Percentiles rank a stretch among this genome's conserved stretches.
Conservation (phyloP, 2,797 vertebrate species). For the Myotis findleyi region DNA sequence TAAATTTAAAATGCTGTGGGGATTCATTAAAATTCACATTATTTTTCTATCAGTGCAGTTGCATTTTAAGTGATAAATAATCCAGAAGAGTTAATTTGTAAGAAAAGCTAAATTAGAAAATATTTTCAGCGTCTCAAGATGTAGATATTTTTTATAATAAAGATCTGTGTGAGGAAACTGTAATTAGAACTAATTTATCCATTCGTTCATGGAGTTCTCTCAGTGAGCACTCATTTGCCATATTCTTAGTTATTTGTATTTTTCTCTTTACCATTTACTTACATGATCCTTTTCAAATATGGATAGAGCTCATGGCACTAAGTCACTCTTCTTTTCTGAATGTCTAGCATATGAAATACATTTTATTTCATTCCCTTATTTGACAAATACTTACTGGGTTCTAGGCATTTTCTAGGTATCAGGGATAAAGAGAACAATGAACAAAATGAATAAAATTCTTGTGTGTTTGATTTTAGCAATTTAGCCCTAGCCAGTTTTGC, state of each 20-base stretch:
- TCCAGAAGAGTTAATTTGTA: constrained; percentile 53
- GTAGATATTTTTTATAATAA: constrained; percentile 59
- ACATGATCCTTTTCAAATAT: constrained; percentile 36
- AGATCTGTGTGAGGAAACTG: constrained; percentile 14
- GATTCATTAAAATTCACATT: constrained; percentile 73
- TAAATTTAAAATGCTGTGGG: constrained; percentile 40
- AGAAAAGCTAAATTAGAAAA: constrained; percentile 68
- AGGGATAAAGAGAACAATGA: not conserved
- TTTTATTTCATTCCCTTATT: constrained; percentile 29
- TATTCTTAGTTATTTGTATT: constrained; percentile 51
- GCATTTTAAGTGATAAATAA: constrained; percentile 70
- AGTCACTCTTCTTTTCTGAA: constrained; percentile 32
- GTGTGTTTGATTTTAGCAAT: not conserved
- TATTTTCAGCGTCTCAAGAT: constrained; percentile 56
- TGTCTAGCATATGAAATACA: not conserved
- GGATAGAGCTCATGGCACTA: not conserved
- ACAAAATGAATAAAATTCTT: not conserved
- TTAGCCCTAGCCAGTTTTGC: no score
- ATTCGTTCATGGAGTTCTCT: constrained; percentile 53
- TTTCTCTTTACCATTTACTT: constrained; percentile 56
- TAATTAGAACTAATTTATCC: constrained; percentile 66
- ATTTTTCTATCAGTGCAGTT: constrained; percentile 65
- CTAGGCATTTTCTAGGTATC: not conserved
- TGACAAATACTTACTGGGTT: not conserved
- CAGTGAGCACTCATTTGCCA: constrained; percentile 13